Evolutionary conservation across 2,113 vertebrate genomes (phyloP).

Genomic region (Eleginops maclovinus): DNA sequence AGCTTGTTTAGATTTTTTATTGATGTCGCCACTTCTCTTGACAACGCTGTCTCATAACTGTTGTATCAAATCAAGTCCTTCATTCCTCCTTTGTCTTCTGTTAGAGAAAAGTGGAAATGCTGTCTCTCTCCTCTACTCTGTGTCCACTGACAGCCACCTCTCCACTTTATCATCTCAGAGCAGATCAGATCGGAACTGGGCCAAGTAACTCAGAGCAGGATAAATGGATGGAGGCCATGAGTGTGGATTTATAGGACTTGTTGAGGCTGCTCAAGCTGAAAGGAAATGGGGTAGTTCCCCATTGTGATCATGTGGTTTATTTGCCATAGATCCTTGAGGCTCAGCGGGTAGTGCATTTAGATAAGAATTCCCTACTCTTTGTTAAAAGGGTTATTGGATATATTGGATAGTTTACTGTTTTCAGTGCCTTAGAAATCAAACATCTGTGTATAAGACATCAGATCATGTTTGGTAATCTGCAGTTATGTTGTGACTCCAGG

Average conservation of each 20-base stretch:
- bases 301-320: slow-evolving; percentile 47
- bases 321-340: slow-evolving; percentile 41
- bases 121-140: slow-evolving; percentile 31
- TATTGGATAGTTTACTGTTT: slow-evolving; percentile 17
- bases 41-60: slow-evolving; percentile 49
- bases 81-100: slow-evolving; percentile 68
- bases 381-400: slow-evolving; percentile 12
- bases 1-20: slow-evolving; percentile 14
- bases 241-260: slow-evolving; percentile 57
- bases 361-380: slow-evolving; percentile 1
- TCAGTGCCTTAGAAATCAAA: slow-evolving; percentile 15
- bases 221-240: slow-evolving; percentile 49
- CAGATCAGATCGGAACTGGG: slow-evolving; percentile 63
- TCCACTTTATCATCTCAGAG: slow-evolving; percentile 62
- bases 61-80: slow-evolving; percentile 64
- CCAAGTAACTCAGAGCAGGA: slow-evolving; percentile 59
- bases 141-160: slow-evolving; percentile 58
- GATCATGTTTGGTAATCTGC: slow-evolving; percentile 44
- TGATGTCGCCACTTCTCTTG: slow-evolving; percentile 50
- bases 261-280: slow-evolving; percentile 25
- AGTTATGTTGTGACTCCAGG: slow-evolving; percentile 53
- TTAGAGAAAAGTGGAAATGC: slow-evolving; percentile 45
- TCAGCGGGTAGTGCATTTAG: slow-evolving; percentile 21
- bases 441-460: slow-evolving; percentile 26
- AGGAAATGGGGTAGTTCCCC: slow-evolving; percentile 19